Evolutionary conservation across 1,140 invertebrate species (phyloP), one percentile per base, ranked within the genome.

Genomic region (Drosophila gunungcola): DNA sequence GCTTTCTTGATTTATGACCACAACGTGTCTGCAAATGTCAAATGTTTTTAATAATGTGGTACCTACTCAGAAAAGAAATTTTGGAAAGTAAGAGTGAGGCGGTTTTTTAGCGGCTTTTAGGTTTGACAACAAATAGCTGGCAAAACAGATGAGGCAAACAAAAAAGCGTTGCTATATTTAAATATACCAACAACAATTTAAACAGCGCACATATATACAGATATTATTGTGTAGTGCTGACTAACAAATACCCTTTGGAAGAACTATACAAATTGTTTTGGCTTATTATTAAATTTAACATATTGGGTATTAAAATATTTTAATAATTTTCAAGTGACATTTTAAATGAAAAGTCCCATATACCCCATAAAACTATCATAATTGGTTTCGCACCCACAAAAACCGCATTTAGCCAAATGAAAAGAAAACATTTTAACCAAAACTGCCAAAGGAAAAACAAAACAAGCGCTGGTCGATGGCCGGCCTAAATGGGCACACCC

Each of bases 1-100:
- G 80, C 69, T 56, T 54, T 55, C 13, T 62, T 81, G 82, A 85
- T 85, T 86, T 78, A 85, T 81, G 82, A 32, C 55, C 73, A 34
- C 82, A 85, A 86, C 73, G 81, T 85, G 73, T 60, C 36, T 65
- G 38, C 34, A 58, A 58, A 68, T 53, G 52, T 45, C 48, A 58
- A 38, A 48, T 38, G 54, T 64, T 53, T 54, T 43, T 52, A 36
- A 12, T 5, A 36, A 11, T 52, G 49, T 38, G 52, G 53, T 34
- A 61, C 25, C 34, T n/a, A 43, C 27, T 21, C 16, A 21, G 16
- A 12, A 48, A 55, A 34, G 39, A 73, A 54, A 81, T 73, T 75
- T 69, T 52, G 67, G 56, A 86, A 81, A 81, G 63, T 81, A 21
- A 78, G 52, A 81, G 78, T 65, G 46, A 36, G 58, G 51, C 64